These are phyloP conservation scores for Rhinopithecus roxellana DNA, from an alignment of 2,113 vertebrate species.

Conservation along the genomic window DNA sequence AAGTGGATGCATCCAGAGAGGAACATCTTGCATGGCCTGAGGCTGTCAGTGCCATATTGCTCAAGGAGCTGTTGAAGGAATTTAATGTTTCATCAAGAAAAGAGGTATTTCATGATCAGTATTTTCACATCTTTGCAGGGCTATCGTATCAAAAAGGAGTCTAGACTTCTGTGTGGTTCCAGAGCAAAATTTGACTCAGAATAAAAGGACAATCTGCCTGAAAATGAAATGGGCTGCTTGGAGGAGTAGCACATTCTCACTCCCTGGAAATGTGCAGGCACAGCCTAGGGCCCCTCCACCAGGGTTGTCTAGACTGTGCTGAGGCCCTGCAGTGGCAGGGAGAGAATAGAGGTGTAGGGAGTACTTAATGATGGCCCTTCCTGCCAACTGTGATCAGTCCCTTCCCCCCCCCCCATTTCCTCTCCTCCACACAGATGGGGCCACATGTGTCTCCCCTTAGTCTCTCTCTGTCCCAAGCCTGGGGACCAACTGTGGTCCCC, in stretches of 20 bases:
- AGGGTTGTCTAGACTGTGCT: neutral
- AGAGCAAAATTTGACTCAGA: neutral
- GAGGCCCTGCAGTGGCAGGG: neutral
- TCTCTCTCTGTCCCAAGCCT: neutral
- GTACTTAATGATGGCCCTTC: neutral
- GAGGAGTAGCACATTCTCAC: too few relatives aligned
- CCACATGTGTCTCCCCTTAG: neutral
- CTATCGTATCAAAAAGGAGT: neutral
- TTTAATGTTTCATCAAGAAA: neutral
- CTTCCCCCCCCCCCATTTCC: neutral
- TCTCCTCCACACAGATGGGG: neutral
- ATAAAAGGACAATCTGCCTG: neutral
- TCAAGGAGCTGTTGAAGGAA: neutral
- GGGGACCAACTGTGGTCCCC: neutral
- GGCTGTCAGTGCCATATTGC: neutral
- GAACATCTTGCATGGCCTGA: neutral
- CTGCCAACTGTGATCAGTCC: neutral
- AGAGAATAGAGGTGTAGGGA: neutral
- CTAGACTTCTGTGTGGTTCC: neutral
- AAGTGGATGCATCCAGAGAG: neutral
- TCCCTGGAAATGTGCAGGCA: neutral
- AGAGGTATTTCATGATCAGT: neutral
- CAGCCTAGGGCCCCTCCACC: neutral
- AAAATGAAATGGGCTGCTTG: neutral
- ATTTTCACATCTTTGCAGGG: neutral